A percentile compares a stretch with the other conserved stretches of the same genome.
Evolutionary conservation across 1,140 invertebrate species (phyloP).

Genomic region (Drosophila auraria): DNA sequence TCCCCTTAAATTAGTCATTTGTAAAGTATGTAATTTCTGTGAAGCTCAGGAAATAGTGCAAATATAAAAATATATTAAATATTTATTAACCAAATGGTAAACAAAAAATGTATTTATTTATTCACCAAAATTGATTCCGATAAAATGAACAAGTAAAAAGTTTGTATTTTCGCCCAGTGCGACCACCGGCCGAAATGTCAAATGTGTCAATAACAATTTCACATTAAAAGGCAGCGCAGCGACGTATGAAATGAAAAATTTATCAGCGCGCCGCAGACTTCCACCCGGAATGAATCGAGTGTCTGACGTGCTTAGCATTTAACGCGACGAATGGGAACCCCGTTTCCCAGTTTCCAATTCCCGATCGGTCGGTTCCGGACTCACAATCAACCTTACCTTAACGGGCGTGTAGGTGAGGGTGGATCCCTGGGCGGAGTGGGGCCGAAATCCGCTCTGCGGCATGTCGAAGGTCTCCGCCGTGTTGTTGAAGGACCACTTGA

Average conservation of each 20-base stretch:
- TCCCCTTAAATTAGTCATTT: no score
- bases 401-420: slow-evolving; percentile 92
- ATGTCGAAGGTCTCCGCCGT: slow-evolving; percentile 92
- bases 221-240: slow-evolving; percentile 41
- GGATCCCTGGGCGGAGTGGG: slow-evolving; percentile 87
- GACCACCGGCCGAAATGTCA: slow-evolving; percentile 60
- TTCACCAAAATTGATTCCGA: neutral
- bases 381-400: slow-evolving; percentile 82
- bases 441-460: slow-evolving; percentile 86
- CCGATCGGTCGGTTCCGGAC: neutral
- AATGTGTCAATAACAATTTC: slow-evolving; percentile 78
- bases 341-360: neutral
- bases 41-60: no score
- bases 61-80: no score
- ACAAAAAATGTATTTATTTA: no score
- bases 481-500: slow-evolving; percentile 96
- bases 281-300: slow-evolving; percentile 14
- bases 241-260: slow-evolving; percentile 69
- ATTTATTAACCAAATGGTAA: no score
- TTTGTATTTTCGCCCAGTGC: slow-evolving; percentile 2
- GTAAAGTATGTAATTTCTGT: no score
- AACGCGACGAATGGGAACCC: slow-evolving; percentile 12
- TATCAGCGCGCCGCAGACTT: slow-evolving; percentile 41
- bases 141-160: neutral
- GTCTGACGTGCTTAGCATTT: slow-evolving; percentile 51